Evolutionary conservation across 2,113 vertebrate species (phyloP).

Genomic region (Asarcornis scutulata): DNA sequence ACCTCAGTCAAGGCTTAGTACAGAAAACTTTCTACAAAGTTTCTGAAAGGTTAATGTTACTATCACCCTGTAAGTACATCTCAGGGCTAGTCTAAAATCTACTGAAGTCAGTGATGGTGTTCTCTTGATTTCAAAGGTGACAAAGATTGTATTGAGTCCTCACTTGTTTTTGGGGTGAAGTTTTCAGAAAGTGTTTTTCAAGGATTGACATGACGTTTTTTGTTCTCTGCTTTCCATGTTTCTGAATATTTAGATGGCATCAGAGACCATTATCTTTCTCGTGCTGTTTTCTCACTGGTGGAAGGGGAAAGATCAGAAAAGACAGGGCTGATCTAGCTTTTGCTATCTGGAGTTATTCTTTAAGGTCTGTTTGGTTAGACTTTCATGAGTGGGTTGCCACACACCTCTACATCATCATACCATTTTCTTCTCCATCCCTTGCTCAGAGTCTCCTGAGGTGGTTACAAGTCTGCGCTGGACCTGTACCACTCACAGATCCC

Average conservation of each 20-base stretch:
- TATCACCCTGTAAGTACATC: fast-evolving
- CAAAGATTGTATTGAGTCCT: background rate
- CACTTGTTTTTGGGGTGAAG: background rate
- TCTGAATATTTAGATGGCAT: background rate
- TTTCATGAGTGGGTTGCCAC: background rate
- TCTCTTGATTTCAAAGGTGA: background rate
- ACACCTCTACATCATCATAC: fast-evolving
- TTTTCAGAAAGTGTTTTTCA: background rate
- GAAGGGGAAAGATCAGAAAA: background rate
- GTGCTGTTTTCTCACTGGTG: background rate
- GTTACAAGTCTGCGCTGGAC: background rate
- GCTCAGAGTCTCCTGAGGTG: background rate
- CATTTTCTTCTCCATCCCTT: background rate
- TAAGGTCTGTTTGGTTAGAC: background rate
- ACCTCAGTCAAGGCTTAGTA: background rate
- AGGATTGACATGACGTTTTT: background rate
- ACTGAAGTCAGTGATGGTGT: background rate
- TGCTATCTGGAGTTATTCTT: background rate
- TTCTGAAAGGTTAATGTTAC: background rate
- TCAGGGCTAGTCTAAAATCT: background rate
- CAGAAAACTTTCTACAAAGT: background rate
- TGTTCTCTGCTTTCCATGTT: background rate
- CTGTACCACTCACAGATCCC: fast-evolving
- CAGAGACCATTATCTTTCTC: background rate
- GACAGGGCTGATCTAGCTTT: background rate